Base-by-base conservation (phyloP, 2,888 invertebrate genomes). In the Morinoia aosen region DNA sequence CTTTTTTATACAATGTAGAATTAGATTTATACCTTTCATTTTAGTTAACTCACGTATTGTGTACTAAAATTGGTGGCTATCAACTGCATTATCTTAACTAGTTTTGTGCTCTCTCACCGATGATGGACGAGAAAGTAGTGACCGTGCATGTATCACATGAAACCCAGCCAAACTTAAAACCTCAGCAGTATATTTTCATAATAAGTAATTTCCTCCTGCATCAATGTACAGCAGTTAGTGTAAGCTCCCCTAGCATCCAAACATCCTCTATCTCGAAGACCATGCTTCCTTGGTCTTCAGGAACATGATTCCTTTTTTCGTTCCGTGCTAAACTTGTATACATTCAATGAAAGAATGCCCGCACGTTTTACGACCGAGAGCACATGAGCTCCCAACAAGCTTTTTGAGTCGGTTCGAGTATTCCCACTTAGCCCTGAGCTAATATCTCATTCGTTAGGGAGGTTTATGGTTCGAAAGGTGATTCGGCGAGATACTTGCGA, bases 401-500 rank as follows among this genome's bases (percentile, higher is more conserved):
- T 57, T 93, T 56, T 93, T 58, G 93, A 57, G 57, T 57, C 11
- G 93, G 33, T 57, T 48, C 48, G 57, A n/a, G 57, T 93, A 57
- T 56, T 57, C 48, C 57, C 57, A 93, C 57, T 93, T 56, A 57
- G 58, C 57, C 57, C 11, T 33, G 58, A 57, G 93, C 93, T 93
- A 57, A 93, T 93, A 93, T 93, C 93, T 93, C 93, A 93, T 93
- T 93, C 48, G 93, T 93, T 57, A 48, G 58, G 93, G 56, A 93
- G 93, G 57, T 93, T 93, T 93, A 93, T 48, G 58, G 57, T 16
- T 93, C 58, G 58, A 93, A 57, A 56, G 58, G 58, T 93, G 93
- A 93, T 93, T 93, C 57, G 11, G 57, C 33, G n/a, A 93, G 93
- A 93, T 93, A 93, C 93, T 93, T 93, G 93, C 25, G n/a, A 93